Percentiles rank a stretch among this genome's conserved stretches.
Conservation (phyloP, 2,113 vertebrate species). For the Galemys pyrenaicus region DNA sequence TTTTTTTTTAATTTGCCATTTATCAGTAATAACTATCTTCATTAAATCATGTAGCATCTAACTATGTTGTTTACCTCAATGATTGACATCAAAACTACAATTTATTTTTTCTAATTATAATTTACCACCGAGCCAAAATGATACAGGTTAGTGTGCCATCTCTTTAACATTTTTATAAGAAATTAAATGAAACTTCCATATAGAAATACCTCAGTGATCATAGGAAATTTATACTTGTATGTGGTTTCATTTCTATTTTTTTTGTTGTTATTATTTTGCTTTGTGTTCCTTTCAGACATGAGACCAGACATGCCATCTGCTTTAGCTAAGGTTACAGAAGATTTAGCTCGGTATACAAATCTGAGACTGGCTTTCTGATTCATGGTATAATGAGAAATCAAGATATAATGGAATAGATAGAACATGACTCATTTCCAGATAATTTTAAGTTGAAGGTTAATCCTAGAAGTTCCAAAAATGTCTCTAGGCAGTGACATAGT, state of each 20-base stretch:
- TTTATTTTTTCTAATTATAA: not conserved
- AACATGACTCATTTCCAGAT: constrained; percentile 55
- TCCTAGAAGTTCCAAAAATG: constrained; percentile 56
- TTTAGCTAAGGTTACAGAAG: not conserved
- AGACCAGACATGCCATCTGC: not conserved
- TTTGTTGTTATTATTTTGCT: not conserved
- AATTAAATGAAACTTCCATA: not conserved
- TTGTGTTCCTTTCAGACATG: not conserved
- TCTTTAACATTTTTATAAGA: constrained; percentile 33
- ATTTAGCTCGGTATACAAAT: not conserved
- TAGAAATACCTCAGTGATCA: not conserved
- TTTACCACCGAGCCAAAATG: not conserved
- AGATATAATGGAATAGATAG: not conserved
- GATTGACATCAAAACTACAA: not conserved
- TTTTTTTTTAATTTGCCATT: not conserved
- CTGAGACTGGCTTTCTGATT: not conserved
- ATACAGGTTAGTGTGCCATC: not conserved
- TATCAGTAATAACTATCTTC: not conserved
- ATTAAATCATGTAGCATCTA: not conserved
- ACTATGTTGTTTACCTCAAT: not conserved
- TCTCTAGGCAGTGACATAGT: constrained; percentile 17
- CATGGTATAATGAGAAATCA: constrained; percentile 39
- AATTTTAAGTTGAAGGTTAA: constrained; percentile 65
- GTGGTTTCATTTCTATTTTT: not conserved
- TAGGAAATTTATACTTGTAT: not conserved